Evolutionary conservation across 2,113 vertebrate genomes (phyloP).

Genomic region (Ciconia maguari): DNA sequence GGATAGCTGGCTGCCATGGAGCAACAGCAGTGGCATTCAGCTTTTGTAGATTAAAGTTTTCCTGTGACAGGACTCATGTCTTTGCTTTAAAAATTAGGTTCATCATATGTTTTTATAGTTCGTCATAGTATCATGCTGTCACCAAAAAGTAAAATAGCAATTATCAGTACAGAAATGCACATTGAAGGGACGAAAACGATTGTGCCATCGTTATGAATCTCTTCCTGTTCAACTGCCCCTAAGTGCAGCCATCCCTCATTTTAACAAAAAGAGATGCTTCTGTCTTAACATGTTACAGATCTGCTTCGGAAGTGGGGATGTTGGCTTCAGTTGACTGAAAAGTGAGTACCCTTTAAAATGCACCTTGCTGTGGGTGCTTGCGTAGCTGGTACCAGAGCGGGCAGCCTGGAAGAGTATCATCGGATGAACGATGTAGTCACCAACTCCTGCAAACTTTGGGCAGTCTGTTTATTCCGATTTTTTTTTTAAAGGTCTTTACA

Average conservation of each 20-base stretch:
- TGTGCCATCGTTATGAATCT: background rate
- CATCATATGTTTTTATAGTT: background rate
- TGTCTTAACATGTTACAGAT: background rate
- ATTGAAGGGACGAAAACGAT: background rate
- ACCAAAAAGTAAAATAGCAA: background rate
- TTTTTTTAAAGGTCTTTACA: background rate
- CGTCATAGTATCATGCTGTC: background rate
- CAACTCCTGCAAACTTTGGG: background rate
- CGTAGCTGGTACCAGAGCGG: background rate
- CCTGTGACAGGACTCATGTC: background rate
- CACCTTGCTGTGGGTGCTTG: background rate
- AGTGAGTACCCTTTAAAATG: background rate
- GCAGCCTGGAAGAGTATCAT: background rate
- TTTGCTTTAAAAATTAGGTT: background rate
- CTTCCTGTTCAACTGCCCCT: background rate
- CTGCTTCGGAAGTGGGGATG: background rate
- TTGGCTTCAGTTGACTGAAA: background rate
- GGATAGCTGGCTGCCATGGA: background rate
- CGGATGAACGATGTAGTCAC: background rate
- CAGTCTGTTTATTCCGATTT: background rate
- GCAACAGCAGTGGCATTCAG: background rate
- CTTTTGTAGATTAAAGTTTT: background rate
- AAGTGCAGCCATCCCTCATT: background rate
- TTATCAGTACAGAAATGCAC: background rate
- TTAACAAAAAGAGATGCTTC: background rate